Evolutionary conservation across 2,797 vertebrate genomes (phyloP).

Genomic region (Hoplostethus mediterraneus): DNA sequence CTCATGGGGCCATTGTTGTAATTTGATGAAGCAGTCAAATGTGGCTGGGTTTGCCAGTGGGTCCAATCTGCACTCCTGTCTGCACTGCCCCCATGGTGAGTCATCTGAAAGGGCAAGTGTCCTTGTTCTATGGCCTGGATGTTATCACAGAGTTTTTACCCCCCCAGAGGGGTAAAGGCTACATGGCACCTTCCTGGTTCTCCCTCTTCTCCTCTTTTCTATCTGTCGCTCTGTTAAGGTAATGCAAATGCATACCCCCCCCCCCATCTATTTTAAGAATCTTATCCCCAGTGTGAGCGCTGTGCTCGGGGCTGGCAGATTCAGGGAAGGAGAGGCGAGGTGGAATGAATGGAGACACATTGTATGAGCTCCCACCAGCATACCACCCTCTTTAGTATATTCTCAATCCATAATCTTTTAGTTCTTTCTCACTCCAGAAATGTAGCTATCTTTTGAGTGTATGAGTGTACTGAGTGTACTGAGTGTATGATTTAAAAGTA

Average conservation of each 20-base stretch:
- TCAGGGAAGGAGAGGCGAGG: conserved; percentile 49
- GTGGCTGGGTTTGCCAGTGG: conserved; percentile 56
- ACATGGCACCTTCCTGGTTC: conserved; percentile 44
- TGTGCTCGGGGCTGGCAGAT: conserved; percentile 65
- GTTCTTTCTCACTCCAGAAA: conserved; percentile 47
- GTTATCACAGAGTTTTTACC: conserved; percentile 69
- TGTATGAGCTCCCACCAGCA: conserved; percentile 43
- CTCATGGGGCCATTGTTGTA: conserved; percentile 57
- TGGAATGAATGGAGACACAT: conserved; percentile 68
- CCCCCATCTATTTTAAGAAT: conserved; percentile 74
- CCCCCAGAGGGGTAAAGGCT: conserved; percentile 66
- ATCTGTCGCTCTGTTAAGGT: conserved; percentile 63
- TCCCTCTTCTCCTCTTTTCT: conserved; percentile 60
- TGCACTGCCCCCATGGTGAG: conserved; percentile 55
- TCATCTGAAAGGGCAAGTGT: conserved; percentile 74
- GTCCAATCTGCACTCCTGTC: conserved; percentile 53
- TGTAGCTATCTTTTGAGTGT: conserved; percentile 37
- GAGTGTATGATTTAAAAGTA: conserved; percentile 49
- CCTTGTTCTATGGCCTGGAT: conserved; percentile 74
- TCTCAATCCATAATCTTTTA: conserved; percentile 56
- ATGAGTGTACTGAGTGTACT: too few relatives aligned
- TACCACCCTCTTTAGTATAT: conserved; percentile 35
- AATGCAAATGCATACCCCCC: conserved; percentile 68
- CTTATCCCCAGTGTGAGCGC: conserved; percentile 62
- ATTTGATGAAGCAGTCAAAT: conserved; percentile 71